A percentile compares a stretch with the other conserved stretches of the same genome.
Evolutionary conservation across 1,140 invertebrate species (phyloP).

Genomic region (Arion vulgaris): DNA sequence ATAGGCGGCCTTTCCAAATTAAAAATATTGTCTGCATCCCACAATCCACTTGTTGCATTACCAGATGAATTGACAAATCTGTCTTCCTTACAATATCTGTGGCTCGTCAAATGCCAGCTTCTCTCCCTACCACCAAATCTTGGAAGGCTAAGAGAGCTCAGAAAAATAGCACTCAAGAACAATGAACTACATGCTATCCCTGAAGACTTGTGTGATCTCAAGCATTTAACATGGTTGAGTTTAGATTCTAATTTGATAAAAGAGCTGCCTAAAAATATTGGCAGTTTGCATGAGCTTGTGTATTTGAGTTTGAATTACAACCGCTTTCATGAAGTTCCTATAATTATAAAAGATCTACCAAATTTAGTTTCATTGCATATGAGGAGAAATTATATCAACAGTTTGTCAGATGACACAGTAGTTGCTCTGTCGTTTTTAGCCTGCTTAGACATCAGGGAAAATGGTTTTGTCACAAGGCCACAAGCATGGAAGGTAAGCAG

Average conservation of each 20-base stretch:
- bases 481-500: constrained; percentile 62
- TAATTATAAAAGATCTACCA: constrained; percentile 53
- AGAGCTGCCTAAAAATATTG: constrained; percentile 55
- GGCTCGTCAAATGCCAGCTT: constrained; percentile 63
- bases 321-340: constrained; percentile 59
- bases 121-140: constrained; percentile 59
- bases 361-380: constrained; percentile 55
- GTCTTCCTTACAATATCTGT: constrained; percentile 56
- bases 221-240: constrained; percentile 62
- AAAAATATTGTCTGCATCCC: constrained; percentile 61
- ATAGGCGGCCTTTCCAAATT: constrained; percentile 61
- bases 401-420: constrained; percentile 61
- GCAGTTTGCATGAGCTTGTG: constrained; percentile 49
- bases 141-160: constrained; percentile 56
- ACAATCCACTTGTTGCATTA: constrained; percentile 62
- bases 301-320: constrained; percentile 67
- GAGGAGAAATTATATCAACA: constrained; percentile 55
- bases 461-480: constrained; percentile 56
- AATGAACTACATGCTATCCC: constrained; percentile 61
- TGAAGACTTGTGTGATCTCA: constrained; percentile 53
- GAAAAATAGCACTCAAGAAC: constrained; percentile 60
- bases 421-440: constrained; percentile 58
- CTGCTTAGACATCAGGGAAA: constrained; percentile 67
- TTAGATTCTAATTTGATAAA: constrained; percentile 62
- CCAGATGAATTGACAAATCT: constrained; percentile 59